Evolutionary conservation across 1,140 invertebrate species (phyloP), one percentile per base, ranked within the genome.

Genomic region (Trissolcus basalis): DNA sequence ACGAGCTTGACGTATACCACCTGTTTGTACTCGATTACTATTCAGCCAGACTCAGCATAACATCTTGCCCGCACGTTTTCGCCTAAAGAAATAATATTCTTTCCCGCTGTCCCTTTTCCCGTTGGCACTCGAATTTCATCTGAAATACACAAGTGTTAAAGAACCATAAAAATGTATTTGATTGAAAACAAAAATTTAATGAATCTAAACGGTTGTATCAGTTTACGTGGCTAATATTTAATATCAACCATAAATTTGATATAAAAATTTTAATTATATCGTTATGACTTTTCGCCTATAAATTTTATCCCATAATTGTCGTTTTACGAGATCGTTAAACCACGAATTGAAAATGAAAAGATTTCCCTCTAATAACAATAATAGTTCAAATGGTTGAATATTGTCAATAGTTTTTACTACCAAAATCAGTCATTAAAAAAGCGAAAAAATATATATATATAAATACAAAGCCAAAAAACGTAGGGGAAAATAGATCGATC

Each of bases 21-120:
- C 75, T 78, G 75, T 78, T 78, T 78, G 69, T 71, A 77, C 64
- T 73, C 75, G 64, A 78, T 78, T 78, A 73, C 75, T 64, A 78
- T 78, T 73, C 59, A 78, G 39, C 69, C 49, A 54, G 59, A 59
- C 63, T 69, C 63, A 13, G 48, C 67, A 41, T 67, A 61, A 77
- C 60, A 60, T 55, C 60, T 47, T 54, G 36, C 39, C 36, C 55
- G 47, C 73, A 51, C 45, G 55, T 72, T 67, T 43, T 69, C 47
- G 74, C 68, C 63, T 53, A 56, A 50, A 78, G 64, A 72, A 68
- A 78, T 78, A 72, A 78, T 78, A 78, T 65, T 60, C 53, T 49
- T 27, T 63, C 65, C 14, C 33, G 4, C 41, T 36, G 32, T 33
- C 36, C 48, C 11, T 45, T 53, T 49, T 45, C 50, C 27, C 11